Conservation (phyloP, 2,113 vertebrate species). For the Arvicanthis niloticus region DNA sequence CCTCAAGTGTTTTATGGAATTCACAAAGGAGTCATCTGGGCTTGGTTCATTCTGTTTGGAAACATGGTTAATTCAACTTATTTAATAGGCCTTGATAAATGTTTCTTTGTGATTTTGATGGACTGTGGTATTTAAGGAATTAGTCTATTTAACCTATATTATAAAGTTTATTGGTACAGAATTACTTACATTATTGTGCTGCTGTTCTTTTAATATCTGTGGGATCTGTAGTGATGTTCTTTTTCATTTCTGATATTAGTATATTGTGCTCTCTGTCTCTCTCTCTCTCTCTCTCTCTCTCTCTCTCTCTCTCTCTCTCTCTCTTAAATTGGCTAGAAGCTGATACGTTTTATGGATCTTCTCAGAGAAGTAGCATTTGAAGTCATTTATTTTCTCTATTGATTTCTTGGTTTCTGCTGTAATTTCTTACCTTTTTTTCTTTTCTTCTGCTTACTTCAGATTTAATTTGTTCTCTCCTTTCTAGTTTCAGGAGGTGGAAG, state of each 20-base stretch:
- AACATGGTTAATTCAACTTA: background rate
- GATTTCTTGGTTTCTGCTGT: background rate
- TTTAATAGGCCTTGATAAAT: background rate
- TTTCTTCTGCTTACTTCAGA: background rate
- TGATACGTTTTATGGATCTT: background rate
- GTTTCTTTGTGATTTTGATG: conserved; percentile 12
- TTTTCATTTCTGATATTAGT: background rate
- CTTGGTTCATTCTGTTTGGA: background rate
- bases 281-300: background rate
- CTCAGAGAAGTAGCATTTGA: background rate
- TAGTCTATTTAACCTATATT: background rate
- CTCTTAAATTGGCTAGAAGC: background rate
- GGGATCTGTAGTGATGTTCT: background rate
- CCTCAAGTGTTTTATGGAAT: background rate
- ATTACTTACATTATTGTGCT: background rate
- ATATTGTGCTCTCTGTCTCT: background rate
- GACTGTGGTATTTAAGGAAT: background rate
- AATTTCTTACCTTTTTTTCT: background rate
- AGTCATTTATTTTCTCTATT: background rate
- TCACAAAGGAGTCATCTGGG: background rate
- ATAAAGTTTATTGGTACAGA: background rate
- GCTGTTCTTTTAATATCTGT: background rate
- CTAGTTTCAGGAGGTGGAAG: background rate
- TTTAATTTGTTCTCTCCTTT: conserved; percentile 2
- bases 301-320: background rate